Evolutionary conservation across 2,797 vertebrate species (phyloP).

Genomic region (Etheostoma nigrum): DNA sequence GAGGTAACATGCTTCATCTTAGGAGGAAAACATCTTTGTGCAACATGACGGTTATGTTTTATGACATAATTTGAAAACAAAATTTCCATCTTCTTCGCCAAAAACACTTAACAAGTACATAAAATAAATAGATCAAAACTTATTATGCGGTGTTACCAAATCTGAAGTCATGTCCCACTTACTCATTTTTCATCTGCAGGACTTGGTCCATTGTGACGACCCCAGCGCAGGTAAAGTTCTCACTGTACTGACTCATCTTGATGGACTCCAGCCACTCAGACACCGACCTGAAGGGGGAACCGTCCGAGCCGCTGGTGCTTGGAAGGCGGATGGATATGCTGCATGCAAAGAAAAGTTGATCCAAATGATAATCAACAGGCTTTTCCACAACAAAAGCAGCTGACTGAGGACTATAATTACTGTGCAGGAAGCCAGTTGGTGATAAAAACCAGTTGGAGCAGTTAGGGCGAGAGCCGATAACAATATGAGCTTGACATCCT

Average conservation of each 20-base stretch:
- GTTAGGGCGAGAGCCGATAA: constrained; percentile 66
- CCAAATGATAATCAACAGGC: constrained; percentile 56
- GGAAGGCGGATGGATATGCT: constrained; percentile 97
- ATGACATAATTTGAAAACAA: constrained; percentile 7
- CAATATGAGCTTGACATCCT: constrained; percentile 37
- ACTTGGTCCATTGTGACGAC: constrained; percentile 94
- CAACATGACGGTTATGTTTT: constrained; percentile 6
- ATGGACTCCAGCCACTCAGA: constrained; percentile 97
- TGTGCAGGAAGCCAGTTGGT: constrained; percentile 57
- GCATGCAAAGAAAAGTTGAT: constrained; percentile 53
- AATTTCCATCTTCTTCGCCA: background rate
- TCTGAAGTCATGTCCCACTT: constrained; percentile 56
- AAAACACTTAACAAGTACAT: constrained; percentile 1
- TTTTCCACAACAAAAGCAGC: constrained; percentile 62
- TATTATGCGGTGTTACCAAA: constrained; percentile 1
- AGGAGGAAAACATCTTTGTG: constrained; percentile 14
- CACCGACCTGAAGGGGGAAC: constrained; percentile 92
- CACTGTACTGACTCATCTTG: constrained; percentile 96
- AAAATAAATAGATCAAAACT: background rate
- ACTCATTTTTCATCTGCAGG: constrained; percentile 96
- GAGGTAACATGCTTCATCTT: background rate
- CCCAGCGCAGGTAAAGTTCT: constrained; percentile 92
- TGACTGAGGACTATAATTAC: constrained; percentile 69
- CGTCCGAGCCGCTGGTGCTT: constrained; percentile 94
- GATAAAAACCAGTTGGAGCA: constrained; percentile 79